Evolutionary conservation across 1,140 invertebrate genomes (phyloP).

Genomic region (Eriocheir sinensis): DNA sequence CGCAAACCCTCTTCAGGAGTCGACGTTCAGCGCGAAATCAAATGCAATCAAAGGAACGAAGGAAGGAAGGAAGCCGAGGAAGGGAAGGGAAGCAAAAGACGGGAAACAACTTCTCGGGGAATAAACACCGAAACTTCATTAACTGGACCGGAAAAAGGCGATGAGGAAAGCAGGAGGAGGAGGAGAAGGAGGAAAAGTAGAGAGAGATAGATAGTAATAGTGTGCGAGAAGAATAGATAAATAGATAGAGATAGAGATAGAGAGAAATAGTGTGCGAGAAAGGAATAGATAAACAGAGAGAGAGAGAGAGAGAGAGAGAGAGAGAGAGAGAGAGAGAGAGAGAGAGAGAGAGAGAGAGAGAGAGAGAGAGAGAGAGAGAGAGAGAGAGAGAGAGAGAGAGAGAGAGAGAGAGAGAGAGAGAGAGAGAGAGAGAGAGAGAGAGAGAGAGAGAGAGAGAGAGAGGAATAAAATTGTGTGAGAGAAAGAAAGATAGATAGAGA

Average conservation of each 20-base stretch:
- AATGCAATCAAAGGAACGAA: neutral
- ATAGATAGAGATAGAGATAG: too few species aligned
- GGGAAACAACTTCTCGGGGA: neutral
- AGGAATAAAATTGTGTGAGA: too few species aligned
- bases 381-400: neutral
- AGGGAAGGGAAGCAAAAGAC: neutral
- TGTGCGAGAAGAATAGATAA: too few species aligned
- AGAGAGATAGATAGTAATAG: too few species aligned
- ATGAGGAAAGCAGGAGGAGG: neutral
- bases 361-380: neutral
- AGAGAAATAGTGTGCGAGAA: too few species aligned
- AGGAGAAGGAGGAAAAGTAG: neutral
- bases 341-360: neutral
- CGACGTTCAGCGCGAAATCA: neutral
- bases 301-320: constrained; percentile 21
- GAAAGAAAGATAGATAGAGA: neutral
- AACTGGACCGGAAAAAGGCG: neutral
- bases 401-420: too few species aligned
- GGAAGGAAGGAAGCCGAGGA: neutral
- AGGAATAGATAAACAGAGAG: too few species aligned
- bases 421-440: too few species aligned
- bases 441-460: too few species aligned
- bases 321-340: constrained; percentile 22
- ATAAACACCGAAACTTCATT: constrained; percentile 6
- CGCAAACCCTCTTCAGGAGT: neutral